These are phyloP conservation scores for Cyclargus thomasi DNA, from an alignment of 1,140 invertebrate genomes.

Conservation along the genomic window DNA sequence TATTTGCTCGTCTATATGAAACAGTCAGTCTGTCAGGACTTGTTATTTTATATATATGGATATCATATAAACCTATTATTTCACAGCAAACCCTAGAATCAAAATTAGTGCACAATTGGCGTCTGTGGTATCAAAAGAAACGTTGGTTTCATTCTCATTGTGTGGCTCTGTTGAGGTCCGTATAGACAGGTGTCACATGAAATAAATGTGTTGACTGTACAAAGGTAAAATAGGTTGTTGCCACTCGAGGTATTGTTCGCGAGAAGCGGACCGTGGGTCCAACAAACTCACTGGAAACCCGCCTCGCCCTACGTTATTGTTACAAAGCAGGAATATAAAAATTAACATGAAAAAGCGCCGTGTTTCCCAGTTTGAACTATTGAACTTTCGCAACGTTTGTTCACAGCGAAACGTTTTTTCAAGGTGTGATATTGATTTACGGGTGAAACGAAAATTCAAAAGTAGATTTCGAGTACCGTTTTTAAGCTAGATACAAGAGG, in stretches of 20 bases:
- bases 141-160: neutral
- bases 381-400: neutral
- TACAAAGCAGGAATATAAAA: neutral
- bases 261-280: neutral
- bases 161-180: neutral
- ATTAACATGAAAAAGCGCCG: neutral
- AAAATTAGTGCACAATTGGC: neutral
- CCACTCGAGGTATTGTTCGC: slow-evolving; percentile 5
- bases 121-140: neutral
- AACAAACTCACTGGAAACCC: neutral
- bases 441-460: neutral
- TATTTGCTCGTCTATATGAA: no score
- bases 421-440: neutral
- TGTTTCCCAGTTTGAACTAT: neutral
- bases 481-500: no score
- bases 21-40: no score
- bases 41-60: no score
- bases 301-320: neutral
- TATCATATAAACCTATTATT: no score
- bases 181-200: slow-evolving; percentile 10
- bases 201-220: neutral
- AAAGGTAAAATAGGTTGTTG: slow-evolving; percentile 10
- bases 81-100: neutral
- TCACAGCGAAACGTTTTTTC: neutral
- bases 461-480: neutral